Evolutionary conservation across 2,113 vertebrate species (phyloP), one percentile per base, ranked within the genome.

Genomic region (Excalfactoria chinensis): DNA sequence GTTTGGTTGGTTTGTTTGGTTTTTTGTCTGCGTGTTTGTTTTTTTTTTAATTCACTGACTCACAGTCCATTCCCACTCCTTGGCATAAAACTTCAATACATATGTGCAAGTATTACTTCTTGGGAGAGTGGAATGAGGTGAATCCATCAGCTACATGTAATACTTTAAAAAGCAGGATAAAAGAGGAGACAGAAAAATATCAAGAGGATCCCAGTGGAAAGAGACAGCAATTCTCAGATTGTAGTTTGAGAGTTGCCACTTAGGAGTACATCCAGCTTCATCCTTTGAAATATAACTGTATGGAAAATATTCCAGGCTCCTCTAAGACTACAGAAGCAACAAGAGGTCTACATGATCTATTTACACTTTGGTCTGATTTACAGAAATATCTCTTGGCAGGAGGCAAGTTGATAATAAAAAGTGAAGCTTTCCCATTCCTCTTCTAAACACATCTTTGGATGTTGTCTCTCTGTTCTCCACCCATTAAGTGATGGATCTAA

Each of bases 401-500:
- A 87, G 64, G 62, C 72, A 91, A 89, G 75, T 40, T 89, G 82
- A 63, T 87, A 95, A 96, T 91, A 88, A 95, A 88, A 89, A 82
- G 28, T 1, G 64, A 94, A 85, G 75, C n/a, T 84, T 88, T 90
- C 66, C 26, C 17, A 59, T 43, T 82, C 69, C 28, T 79, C 75
- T 94, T 94, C 86, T 90, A 93, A 95, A 84, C 46, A 88, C 79
- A 63, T 53, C 59, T 91, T 89, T 60, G 96, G 69, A 92, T 79
- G 62, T 44, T 93, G 62, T 37, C 79, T 78, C 93, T 84, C 70
- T 88, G 46, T 76, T 93, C 64, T 89, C 34, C 44, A 49, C 19
- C 95, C 73, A 89, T 93, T 80, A 95, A 95, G 34, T 68, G 64
- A 88, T 35, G 95, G 79, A 86, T 95, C 96, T 78, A 71, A 79